A percentile compares a stretch with the other conserved stretches of the same genome.
Evolutionary conservation across 2,113 vertebrate genomes (phyloP).

Genomic region (Apodemus speciosus): DNA sequence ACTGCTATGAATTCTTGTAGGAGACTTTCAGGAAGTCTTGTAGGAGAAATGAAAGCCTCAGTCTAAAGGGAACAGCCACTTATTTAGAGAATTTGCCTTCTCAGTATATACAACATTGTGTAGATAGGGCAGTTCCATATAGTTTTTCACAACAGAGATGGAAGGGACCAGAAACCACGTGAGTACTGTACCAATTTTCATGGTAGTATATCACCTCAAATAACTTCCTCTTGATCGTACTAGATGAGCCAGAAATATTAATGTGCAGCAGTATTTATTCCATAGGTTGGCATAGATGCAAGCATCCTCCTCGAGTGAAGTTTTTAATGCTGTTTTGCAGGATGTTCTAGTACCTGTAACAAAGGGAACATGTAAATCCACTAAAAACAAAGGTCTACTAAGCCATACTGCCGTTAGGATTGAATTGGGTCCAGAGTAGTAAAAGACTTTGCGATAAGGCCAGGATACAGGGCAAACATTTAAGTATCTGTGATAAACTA

Average conservation of each 20-base stretch:
- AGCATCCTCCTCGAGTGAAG: background rate
- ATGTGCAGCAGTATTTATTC: background rate
- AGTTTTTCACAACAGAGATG: background rate
- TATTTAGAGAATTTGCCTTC: background rate
- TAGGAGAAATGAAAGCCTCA: background rate
- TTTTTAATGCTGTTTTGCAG: background rate
- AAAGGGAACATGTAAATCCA: background rate
- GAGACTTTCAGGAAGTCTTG: background rate
- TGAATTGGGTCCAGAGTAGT: background rate
- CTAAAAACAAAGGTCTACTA: background rate
- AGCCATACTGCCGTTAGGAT: background rate
- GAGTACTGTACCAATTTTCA: background rate
- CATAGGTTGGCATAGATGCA: background rate
- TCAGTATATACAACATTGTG: background rate
- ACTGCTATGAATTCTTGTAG: background rate
- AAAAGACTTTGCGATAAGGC: background rate
- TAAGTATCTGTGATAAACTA: background rate
- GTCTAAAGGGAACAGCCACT: background rate
- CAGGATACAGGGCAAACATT: background rate
- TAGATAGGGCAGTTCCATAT: background rate
- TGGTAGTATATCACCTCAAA: background rate
- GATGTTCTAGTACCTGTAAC: background rate
- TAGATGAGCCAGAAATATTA: background rate
- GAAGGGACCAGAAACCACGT: background rate
- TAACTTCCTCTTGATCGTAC: background rate